phyloP scores from a whole-genome alignment of 2,888 invertebrate genomes.

The Shargacucullia verbasci region DNA sequence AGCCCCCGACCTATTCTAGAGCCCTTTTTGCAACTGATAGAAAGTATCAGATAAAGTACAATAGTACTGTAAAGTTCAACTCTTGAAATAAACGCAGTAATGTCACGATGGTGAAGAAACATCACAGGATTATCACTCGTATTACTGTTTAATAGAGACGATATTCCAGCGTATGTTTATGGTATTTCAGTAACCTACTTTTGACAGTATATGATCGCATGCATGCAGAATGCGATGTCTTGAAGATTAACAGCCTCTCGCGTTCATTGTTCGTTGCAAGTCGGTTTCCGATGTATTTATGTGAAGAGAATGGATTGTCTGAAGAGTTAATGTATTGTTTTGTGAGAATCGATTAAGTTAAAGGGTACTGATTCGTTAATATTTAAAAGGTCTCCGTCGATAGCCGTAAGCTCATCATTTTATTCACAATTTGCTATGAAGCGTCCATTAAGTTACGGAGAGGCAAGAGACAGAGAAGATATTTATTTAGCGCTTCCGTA shows the following conservation, averaged over 20 bases:
- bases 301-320: constrained; percentile 16
- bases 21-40: constrained; percentile 61
- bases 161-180: constrained; percentile 30
- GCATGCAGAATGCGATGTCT: constrained; percentile 48
- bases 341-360: not conserved
- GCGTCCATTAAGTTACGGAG: no score
- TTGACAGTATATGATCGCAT: constrained; percentile 48
- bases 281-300: constrained; percentile 38
- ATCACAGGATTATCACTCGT: constrained; percentile 33
- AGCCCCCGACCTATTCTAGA: constrained; percentile 40
- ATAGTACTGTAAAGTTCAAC: constrained; percentile 74
- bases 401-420: no score
- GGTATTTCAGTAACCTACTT: constrained; percentile 61
- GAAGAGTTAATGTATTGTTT: constrained; percentile 6
- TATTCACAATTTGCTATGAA: no score
- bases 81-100: constrained; percentile 77
- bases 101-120: constrained; percentile 60
- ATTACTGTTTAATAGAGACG: constrained; percentile 16
- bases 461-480: no score
- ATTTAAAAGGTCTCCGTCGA: no score
- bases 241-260: constrained; percentile 41
- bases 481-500: no score
- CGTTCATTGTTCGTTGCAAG: constrained; percentile 39
- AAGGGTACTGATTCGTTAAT: not conserved
- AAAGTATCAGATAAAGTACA: constrained; percentile 69